Conservation (phyloP, 1,140 invertebrate genomes). For the Neomicropteryx cornuta region DNA sequence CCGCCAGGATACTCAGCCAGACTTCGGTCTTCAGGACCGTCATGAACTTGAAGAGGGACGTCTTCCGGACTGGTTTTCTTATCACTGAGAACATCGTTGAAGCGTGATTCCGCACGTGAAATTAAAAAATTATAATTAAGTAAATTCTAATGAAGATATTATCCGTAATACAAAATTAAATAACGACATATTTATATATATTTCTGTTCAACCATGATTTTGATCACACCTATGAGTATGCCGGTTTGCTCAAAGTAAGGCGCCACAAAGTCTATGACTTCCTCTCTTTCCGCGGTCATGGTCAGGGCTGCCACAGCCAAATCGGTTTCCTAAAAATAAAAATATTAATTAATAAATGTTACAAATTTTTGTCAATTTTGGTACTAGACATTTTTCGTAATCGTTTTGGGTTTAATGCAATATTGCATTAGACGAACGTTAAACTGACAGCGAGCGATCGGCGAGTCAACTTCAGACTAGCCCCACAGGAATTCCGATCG, state of each 20-base stretch:
- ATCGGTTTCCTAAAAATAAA: constrained; percentile 63
- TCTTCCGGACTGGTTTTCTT: constrained; percentile 68
- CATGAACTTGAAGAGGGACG: constrained; percentile 88
- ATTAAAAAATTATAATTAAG: no score
- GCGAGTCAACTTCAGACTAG: no score
- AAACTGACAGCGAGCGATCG: no score
- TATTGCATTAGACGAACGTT: no score
- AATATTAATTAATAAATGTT: constrained; percentile 3
- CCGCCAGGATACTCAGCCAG: constrained; percentile 79
- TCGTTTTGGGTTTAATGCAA: not conserved
- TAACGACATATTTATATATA: constrained; percentile 6
- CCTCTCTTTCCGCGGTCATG: constrained; percentile 88
- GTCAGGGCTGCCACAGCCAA: constrained; percentile 75
- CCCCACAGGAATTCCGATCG: not conserved
- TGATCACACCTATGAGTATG: constrained; percentile 61
- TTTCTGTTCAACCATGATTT: not conserved
- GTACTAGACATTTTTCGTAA: not conserved
- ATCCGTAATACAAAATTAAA: constrained; percentile 1
- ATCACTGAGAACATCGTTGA: constrained; percentile 68
- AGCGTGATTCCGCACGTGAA: no score
- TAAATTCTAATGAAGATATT: constrained; percentile 6
- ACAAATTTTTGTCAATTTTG: not conserved
- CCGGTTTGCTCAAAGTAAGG: constrained; percentile 87
- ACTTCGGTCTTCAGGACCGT: constrained; percentile 77
- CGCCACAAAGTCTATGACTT: constrained; percentile 86